These are phyloP conservation scores for Archilochus colubris DNA, from an alignment of 2,113 vertebrate genomes.

Conservation along the genomic window DNA sequence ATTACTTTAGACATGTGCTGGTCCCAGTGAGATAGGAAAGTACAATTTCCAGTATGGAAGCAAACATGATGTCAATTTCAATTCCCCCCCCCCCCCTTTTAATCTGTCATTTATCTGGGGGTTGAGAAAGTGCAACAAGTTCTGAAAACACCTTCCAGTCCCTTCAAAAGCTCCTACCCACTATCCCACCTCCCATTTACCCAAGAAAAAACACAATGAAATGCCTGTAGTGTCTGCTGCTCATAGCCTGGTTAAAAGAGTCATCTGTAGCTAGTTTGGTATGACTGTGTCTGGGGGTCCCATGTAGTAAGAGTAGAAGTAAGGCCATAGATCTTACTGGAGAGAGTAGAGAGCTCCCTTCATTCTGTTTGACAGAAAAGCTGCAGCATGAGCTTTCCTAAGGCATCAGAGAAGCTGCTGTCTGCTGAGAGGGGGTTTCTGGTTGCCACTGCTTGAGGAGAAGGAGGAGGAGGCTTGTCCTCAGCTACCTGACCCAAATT, in stretches of 20 bases:
- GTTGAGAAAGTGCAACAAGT: background rate
- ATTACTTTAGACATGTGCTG: background rate
- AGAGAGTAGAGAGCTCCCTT: background rate
- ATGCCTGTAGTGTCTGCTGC: background rate
- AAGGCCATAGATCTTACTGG: background rate
- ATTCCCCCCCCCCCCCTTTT: background rate
- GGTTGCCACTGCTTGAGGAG: background rate
- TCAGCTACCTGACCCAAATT: background rate
- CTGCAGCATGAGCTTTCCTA: background rate
- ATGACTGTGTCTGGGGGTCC: background rate
- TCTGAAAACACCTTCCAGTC: background rate
- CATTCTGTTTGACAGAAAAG: background rate
- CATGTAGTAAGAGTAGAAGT: fast-evolving
- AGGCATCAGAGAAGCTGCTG: background rate
- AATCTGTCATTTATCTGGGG: background rate
- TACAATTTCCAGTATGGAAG: background rate
- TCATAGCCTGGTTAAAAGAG: background rate
- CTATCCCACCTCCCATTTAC: background rate
- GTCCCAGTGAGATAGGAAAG: background rate
- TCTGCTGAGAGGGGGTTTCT: background rate
- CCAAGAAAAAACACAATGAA: background rate
- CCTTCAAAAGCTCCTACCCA: background rate
- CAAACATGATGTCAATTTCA: background rate
- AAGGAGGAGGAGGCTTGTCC: background rate
- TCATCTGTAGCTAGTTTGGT: background rate